These are phyloP conservation scores for Callyntrura sp. DNA, from an alignment of 2,888 invertebrate genomes.

Conservation along the genomic window DNA sequence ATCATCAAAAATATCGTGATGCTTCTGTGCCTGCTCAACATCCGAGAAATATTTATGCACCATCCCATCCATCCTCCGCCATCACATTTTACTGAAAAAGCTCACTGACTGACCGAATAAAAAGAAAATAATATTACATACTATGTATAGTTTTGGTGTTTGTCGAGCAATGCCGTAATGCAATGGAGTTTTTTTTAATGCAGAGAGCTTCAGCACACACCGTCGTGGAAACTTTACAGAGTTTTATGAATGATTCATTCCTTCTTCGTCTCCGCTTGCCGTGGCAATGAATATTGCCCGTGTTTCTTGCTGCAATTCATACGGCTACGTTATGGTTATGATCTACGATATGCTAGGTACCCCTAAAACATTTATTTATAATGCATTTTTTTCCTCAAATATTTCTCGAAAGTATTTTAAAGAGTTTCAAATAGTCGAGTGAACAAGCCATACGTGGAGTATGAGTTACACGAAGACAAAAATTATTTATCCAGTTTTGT, in stretches of 20 bases:
- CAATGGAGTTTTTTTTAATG: not conserved
- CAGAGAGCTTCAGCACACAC: not conserved
- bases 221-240: slow-evolving; percentile 15
- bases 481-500: too few species aligned
- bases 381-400: too few species aligned
- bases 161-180: not conserved
- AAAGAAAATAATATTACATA: slow-evolving; percentile 18
- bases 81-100: slow-evolving; percentile 6
- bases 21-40: slow-evolving; percentile 60
- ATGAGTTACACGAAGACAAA: too few species aligned
- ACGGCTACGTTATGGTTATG: not conserved
- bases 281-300: too few species aligned
- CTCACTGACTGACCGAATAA: slow-evolving; percentile 37
- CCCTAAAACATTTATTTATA: too few species aligned
- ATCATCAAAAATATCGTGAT: slow-evolving; percentile 29
- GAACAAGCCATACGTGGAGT: too few species aligned
- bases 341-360: too few species aligned
- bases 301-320: not conserved
- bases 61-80: slow-evolving; percentile 25
- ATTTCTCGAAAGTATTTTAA: too few species aligned
- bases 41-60: slow-evolving; percentile 78
- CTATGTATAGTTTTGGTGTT: not conserved
- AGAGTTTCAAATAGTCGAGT: too few species aligned
- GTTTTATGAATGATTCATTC: slow-evolving; percentile 38
- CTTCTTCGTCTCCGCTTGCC: not conserved